Percentiles rank a stretch among this genome's conserved stretches.
Conservation (phyloP, 2,797 vertebrate genomes). For the Acanthurus tractus region DNA sequence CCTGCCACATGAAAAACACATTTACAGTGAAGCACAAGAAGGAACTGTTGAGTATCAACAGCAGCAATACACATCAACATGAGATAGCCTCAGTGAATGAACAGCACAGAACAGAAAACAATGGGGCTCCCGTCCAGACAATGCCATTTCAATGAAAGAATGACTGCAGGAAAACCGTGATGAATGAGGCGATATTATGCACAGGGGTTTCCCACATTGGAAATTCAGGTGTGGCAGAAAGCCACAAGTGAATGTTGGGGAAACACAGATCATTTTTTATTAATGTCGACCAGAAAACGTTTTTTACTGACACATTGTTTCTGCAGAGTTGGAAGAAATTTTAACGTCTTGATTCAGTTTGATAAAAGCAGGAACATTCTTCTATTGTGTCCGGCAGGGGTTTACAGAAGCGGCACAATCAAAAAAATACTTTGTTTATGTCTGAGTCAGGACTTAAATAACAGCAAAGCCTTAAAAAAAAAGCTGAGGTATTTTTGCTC, state of each 20-base stretch:
- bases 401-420: not conserved
- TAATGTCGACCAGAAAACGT: constrained; percentile 15
- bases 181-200: constrained; percentile 25
- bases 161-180: constrained; percentile 34
- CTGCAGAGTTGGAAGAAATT: not conserved
- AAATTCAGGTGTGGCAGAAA: constrained; percentile 17
- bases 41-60: constrained; percentile 7
- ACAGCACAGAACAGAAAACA: constrained; percentile 32
- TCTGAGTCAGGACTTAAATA: not conserved
- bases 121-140: constrained; percentile 42
- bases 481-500: not conserved
- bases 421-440: not conserved
- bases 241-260: constrained; percentile 1
- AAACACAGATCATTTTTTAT: constrained; percentile 20
- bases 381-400: not conserved
- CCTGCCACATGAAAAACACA: not conserved
- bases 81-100: constrained; percentile 34
- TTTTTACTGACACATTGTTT: constrained; percentile 16
- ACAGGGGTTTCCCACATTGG: constrained; percentile 32
- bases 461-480: not conserved
- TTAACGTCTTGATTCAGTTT: not conserved
- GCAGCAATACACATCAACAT: constrained; percentile 16
- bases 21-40: constrained; percentile 4
- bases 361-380: constrained; percentile 18
- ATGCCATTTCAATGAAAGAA: constrained; percentile 20